Evolutionary conservation across 2,113 vertebrate species (phyloP).

Genomic region (Solea senegalensis): DNA sequence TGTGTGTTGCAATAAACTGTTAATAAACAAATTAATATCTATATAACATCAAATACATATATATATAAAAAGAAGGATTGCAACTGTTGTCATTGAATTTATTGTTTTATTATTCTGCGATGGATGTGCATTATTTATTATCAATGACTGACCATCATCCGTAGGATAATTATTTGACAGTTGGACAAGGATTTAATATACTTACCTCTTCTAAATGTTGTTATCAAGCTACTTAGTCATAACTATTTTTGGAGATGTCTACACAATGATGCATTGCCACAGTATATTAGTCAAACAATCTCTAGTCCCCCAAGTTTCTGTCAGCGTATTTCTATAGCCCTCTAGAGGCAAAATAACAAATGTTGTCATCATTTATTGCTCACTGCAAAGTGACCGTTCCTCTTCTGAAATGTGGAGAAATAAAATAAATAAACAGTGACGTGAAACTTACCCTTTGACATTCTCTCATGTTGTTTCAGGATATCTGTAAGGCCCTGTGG

Average conservation of each 20-base stretch:
- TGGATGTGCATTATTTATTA: background rate
- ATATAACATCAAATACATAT: too few species aligned
- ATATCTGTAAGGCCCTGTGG: constrained; percentile 94
- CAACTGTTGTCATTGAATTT: too few species aligned
- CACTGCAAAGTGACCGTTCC: background rate
- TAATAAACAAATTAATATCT: background rate
- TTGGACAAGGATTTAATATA: constrained; percentile 1
- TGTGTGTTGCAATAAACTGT: background rate
- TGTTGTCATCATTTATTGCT: background rate
- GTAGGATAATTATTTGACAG: background rate
- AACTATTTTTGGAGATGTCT: constrained; percentile 47
- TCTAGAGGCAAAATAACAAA: constrained; percentile 39
- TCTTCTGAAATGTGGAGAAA: constrained; percentile 16
- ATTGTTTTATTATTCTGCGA: background rate
- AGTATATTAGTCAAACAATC: constrained; percentile 40
- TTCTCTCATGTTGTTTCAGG: constrained; percentile 72
- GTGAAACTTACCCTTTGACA: constrained; percentile 7
- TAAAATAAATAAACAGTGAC: background rate
- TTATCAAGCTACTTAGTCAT: constrained; percentile 57
- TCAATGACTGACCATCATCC: constrained; percentile 4
- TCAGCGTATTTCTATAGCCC: constrained; percentile 38
- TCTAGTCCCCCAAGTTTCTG: constrained; percentile 38
- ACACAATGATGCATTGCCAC: constrained; percentile 30
- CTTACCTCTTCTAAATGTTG: constrained; percentile 6
- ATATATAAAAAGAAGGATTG: too few species aligned